Evolutionary conservation across 2,888 invertebrate species (phyloP), one percentile per base, ranked within the genome.

Genomic region (Eurois occulta): DNA sequence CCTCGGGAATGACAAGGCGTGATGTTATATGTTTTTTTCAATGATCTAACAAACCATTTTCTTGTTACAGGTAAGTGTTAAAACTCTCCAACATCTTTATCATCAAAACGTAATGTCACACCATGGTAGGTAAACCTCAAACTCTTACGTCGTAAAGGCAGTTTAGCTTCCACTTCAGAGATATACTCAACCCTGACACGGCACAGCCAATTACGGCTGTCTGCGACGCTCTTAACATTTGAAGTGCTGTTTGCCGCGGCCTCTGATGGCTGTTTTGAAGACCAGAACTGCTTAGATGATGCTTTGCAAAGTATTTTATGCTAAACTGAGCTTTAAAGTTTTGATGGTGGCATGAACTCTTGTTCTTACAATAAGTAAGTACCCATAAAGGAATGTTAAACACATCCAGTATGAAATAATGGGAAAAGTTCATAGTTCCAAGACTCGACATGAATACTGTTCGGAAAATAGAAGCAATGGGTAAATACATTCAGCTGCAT

Each of bases 11-110:
- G 46, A 48, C 7, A 48, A 48, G 7, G 46, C 10, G 48, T 48
- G 10, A 48, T 21, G 8, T 21, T 48, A 24, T 48, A 18, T 21
- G 16, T 48, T 48, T 3, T 8, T 48, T 48, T 24, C 16, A 24
- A 69, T 43, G n/a, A 66, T n/a, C 3, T 58, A 69, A 80, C 28
- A 24, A 52, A 55, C 0, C 11, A 11, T 70, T 78, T 10, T 73
- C 13, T 88, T 87, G 83, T 88, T 88, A 65, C 86, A 88, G 89
- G 89, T 88, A 88, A 88, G 88, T 88, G 38, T 67, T 41, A 64
- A 72, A 16, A 76, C 16, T 55, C 21, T 58, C 6, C 58, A 72
- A 46, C 24, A 58, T 32, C 46, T 48, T 66, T 64, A 66, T 75
- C 72, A 86, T 75, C 72, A 70, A 5, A 35, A 70, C 43, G 3